Conservation (phyloP, 2,797 vertebrate genomes). For the Urosaurus nigricauda region DNA sequence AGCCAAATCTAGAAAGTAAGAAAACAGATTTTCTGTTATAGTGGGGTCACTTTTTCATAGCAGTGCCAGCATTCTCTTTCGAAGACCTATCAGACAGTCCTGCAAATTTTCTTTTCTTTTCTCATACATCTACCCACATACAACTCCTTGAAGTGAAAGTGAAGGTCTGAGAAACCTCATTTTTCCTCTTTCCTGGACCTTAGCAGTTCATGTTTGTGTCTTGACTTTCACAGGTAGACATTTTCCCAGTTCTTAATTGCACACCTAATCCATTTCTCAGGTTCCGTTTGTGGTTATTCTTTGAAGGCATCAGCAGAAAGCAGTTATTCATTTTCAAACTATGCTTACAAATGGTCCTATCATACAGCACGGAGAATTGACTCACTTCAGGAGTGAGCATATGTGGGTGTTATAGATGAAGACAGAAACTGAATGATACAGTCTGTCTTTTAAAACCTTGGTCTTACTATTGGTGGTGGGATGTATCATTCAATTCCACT, state of each 20-base stretch:
- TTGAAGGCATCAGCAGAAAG: too few relatives aligned
- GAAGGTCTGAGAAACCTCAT: not conserved
- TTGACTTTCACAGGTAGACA: too few relatives aligned
- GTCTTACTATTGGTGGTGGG: not conserved
- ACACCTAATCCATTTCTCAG: too few relatives aligned
- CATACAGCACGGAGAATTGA: too few relatives aligned
- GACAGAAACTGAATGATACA: not conserved
- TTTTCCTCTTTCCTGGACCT: not conserved
- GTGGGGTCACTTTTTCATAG: constrained; percentile 22
- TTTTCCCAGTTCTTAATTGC: too few relatives aligned
- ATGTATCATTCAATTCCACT: too few relatives aligned
- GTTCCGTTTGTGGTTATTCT: too few relatives aligned
- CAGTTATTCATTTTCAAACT: too few relatives aligned
- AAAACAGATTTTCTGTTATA: constrained; percentile 21
- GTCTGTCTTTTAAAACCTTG: not conserved
- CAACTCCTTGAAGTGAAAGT: not conserved
- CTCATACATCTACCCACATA: fast-evolving
- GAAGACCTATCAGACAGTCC: not conserved
- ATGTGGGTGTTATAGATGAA: not conserved
- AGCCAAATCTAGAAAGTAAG: not conserved
- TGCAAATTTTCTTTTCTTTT: not conserved
- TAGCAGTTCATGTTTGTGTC: too few relatives aligned
- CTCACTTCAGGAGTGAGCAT: too few relatives aligned
- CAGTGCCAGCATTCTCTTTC: not conserved
- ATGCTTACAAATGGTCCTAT: too few relatives aligned